phyloP scores from a whole-genome alignment of 1,140 invertebrate species.

The Rhizoglyphus robini region DNA sequence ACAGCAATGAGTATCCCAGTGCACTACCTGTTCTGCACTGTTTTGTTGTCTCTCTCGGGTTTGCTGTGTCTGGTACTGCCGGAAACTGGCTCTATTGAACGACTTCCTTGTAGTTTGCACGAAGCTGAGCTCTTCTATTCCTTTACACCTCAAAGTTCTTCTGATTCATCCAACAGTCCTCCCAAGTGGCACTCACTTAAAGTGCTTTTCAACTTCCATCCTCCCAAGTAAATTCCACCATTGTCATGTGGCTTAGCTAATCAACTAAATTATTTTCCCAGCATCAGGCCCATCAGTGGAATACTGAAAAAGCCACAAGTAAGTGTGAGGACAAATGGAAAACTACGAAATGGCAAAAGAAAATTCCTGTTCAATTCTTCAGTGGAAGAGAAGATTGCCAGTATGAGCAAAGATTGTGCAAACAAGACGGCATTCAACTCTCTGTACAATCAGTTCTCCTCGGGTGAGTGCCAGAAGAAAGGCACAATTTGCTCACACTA shows the following conservation, averaged over 20 bases:
- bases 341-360: not conserved
- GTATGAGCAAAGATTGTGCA: not conserved
- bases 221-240: not conserved
- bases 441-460: slow-evolving; percentile 1
- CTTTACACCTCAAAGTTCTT: not conserved
- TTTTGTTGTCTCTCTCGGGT: not conserved
- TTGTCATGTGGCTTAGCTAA: not conserved
- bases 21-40: not conserved
- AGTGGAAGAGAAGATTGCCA: not conserved
- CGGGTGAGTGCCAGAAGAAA: not conserved
- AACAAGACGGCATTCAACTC: not conserved
- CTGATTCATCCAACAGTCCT: not conserved
- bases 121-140: not conserved
- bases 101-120: not conserved
- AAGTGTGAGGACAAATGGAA: not conserved
- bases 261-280: not conserved
- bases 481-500: not conserved
- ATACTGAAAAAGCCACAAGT: not conserved
- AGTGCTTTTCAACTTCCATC: not conserved
- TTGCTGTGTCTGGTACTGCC: not conserved
- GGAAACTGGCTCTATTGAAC: not conserved
- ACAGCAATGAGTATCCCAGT: not conserved
- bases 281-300: not conserved
- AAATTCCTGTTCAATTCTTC: not conserved
- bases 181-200: not conserved